Base-by-base conservation (phyloP, 2,888 invertebrate genomes). In the Lycaena phlaeas region DNA sequence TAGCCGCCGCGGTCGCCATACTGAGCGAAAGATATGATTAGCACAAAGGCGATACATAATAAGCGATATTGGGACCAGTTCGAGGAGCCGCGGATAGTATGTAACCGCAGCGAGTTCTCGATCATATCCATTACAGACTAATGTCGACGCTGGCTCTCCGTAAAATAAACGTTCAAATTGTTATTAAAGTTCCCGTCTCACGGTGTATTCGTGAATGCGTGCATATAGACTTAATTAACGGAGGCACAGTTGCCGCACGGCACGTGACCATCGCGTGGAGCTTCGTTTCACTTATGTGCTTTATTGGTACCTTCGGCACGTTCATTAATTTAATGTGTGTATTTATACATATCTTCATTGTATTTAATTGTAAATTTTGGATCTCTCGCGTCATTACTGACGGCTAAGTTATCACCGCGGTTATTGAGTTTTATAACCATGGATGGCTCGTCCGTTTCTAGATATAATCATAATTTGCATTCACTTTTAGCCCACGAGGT, bases 21-120 rank as follows among this genome's bases (percentile, higher is more conserved):
- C 69, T 64, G 61, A 75, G 76, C 77, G 62, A 70, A 72, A 78
- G 69, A 78, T 81, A 82, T 84, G 79, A 84, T 82, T 82, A 82
- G 77, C 77, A 77, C 78, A 76, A 75, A 76, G 65, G 58, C 72
- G 75, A 78, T 79, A 77, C 71, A 76, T 75, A 78, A 78, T 79
- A 77, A 74, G 78, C 70, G 75, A 76, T 79, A 79, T 75, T 72
- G 74, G 71, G 72, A 79, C 78, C 74, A 73, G 77, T 75, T 68
- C 61, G 62, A 65, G 59, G 66, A 64, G n/a, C n/a, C n/a, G 65
- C 71, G 71, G 72, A 61, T 71, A 69, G 67, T 68, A 61, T 70
- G 68, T 67, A 58, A 69, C 65, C 66, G 54, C 63, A 68, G 67
- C 76, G 66, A 72, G 74, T 74, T 72, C 64, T 55, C 51, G 64